Evolutionary conservation across 2,888 invertebrate species (phyloP).

Genomic region (Drosophila rellima): DNA sequence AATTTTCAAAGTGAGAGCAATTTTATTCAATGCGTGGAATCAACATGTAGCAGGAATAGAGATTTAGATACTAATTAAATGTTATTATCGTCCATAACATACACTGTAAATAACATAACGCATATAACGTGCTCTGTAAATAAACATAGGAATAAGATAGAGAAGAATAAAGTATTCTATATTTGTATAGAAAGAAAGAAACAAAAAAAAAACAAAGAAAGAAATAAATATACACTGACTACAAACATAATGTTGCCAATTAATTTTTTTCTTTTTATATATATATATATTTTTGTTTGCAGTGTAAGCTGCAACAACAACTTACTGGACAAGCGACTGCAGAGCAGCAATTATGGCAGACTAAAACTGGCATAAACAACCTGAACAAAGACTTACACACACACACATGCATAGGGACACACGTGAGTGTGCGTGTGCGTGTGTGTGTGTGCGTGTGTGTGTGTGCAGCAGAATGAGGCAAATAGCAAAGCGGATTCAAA

Average conservation of each 20-base stretch:
- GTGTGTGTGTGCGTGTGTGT: neutral
- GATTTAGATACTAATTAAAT: too few relatives aligned
- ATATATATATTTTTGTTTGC: slow-evolving; percentile 5
- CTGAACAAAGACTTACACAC: slow-evolving; percentile 29
- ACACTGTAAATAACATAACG: too few relatives aligned
- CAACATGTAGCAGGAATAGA: too few relatives aligned
- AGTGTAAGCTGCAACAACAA: slow-evolving; percentile 41
- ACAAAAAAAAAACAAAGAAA: too few relatives aligned
- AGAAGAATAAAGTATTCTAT: too few relatives aligned
- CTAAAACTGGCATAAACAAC: slow-evolving; percentile 61
- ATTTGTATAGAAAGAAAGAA: too few relatives aligned
- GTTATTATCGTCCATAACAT: too few relatives aligned
- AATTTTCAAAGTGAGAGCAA: neutral
- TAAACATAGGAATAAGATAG: too few relatives aligned
- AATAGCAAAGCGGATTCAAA: slow-evolving; percentile 33
- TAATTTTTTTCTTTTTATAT: slow-evolving; percentile 12
- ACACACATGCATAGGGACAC: neutral
- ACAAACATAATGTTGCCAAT: slow-evolving; percentile 37
- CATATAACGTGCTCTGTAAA: too few relatives aligned
- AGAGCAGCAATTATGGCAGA: slow-evolving; percentile 59
- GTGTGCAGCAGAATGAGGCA: slow-evolving; percentile 7
- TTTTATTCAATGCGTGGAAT: slow-evolving; percentile 25
- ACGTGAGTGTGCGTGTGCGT: neutral
- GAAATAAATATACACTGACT: too few relatives aligned
- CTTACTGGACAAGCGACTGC: slow-evolving; percentile 47